Evolutionary conservation across 2,888 invertebrate genomes (phyloP).

Genomic region (Tetragonula carbonaria): DNA sequence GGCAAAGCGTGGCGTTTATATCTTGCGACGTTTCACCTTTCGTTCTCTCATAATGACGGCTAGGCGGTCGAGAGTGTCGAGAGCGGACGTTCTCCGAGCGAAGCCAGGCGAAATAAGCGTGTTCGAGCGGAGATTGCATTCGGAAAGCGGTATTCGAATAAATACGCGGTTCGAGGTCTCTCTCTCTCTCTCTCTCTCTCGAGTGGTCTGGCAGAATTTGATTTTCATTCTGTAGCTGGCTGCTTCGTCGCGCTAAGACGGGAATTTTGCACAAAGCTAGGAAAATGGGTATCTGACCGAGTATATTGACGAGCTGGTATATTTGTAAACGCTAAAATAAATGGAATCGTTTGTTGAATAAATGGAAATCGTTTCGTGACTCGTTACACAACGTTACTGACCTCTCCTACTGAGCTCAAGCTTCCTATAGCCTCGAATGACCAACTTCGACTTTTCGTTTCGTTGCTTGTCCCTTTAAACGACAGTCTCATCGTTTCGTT

Average conservation of each 20-base stretch:
- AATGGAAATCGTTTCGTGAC: slow-evolving; percentile 36
- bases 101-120: slow-evolving; percentile 33
- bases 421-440: slow-evolving; percentile 27
- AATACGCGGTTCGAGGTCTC: slow-evolving; percentile 27
- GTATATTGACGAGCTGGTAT: slow-evolving; percentile 22
- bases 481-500: not conserved
- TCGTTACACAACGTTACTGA: slow-evolving; percentile 44
- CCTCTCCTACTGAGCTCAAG: slow-evolving; percentile 24
- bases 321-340: slow-evolving; percentile 36
- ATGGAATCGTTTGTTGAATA: slow-evolving; percentile 43
- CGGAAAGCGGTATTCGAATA: slow-evolving; percentile 43
- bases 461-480: too few relatives aligned
- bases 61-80: slow-evolving; percentile 37
- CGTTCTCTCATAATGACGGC: slow-evolving; percentile 15
- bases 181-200: slow-evolving; percentile 3
- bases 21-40: slow-evolving; percentile 15
- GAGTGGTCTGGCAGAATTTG: slow-evolving; percentile 34
- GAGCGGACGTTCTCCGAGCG: slow-evolving; percentile 14
- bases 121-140: slow-evolving; percentile 44
- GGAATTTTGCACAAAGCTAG: slow-evolving; percentile 12
- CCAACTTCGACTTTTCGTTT: not conserved
- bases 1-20: not conserved
- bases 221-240: slow-evolving; percentile 16
- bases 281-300: slow-evolving; percentile 38
- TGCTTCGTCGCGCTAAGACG: not conserved